Evolutionary conservation across 2,888 invertebrate genomes (phyloP).

Genomic region (Coleophora flavipennella): DNA sequence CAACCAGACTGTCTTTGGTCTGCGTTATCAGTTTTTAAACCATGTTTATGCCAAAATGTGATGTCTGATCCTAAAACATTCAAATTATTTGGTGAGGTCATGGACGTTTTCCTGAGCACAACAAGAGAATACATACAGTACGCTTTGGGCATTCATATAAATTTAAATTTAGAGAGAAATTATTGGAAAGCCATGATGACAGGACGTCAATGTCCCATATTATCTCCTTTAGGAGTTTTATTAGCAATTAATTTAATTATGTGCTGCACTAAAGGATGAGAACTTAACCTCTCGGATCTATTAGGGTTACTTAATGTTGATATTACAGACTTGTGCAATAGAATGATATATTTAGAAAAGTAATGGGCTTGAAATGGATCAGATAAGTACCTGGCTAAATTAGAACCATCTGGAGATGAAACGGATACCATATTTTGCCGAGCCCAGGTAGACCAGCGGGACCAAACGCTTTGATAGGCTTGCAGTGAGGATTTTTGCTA

Average conservation of each 20-base stretch:
- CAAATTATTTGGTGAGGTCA: constrained; percentile 12
- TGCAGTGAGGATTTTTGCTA: constrained; percentile 5
- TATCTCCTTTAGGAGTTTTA: neutral
- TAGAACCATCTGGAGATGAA: constrained; percentile 1
- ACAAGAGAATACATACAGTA: constrained; percentile 9
- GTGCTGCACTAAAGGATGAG: neutral
- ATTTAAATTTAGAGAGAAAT: neutral
- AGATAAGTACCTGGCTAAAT: constrained; percentile 3
- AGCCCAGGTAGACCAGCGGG: constrained; percentile 9
- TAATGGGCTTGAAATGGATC: neutral
- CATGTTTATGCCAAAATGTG: constrained; percentile 11
- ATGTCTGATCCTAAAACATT: constrained; percentile 2
- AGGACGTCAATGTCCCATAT: neutral
- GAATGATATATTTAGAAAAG: neutral
- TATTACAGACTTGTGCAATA: neutral
- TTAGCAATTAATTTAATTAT: neutral
- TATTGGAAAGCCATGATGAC: constrained; percentile 1
- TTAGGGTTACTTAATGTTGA: neutral
- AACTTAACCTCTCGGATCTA: neutral
- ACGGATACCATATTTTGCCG: neutral
- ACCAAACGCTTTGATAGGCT: constrained; percentile 7
- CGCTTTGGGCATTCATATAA: constrained; percentile 8
- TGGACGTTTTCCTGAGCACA: constrained; percentile 15
- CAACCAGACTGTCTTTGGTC: constrained; percentile 4
- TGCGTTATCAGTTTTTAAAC: constrained; percentile 3